These are phyloP conservation scores for Polymixis lichenea DNA, from an alignment of 2,888 invertebrate genomes.

Conservation along the genomic window DNA sequence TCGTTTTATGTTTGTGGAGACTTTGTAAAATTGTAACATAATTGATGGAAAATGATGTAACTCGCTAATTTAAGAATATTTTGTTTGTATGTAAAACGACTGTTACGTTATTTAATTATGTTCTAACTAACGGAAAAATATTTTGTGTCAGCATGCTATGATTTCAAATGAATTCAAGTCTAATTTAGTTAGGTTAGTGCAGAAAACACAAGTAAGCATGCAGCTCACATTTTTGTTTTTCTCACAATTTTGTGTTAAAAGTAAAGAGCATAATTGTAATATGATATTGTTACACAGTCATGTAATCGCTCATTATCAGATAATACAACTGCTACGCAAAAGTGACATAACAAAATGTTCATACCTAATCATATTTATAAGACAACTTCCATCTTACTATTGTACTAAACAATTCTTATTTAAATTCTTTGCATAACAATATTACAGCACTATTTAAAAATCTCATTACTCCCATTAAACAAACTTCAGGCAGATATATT, in stretches of 20 bases:
- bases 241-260: neutral
- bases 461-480: slow-evolving; percentile 16
- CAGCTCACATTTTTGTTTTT: neutral
- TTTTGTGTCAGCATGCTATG: neutral
- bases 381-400: neutral
- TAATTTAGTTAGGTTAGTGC: neutral
- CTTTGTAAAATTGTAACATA: slow-evolving; percentile 7
- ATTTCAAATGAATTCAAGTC: too few relatives aligned
- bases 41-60: slow-evolving; percentile 5
- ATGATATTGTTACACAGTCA: neutral
- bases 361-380: neutral
- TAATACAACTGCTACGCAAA: neutral
- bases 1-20: slow-evolving; percentile 18
- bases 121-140: neutral
- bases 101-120: neutral
- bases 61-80: neutral
- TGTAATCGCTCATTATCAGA: neutral
- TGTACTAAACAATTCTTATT: neutral
- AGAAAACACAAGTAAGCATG: neutral
- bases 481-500: slow-evolving; percentile 34
- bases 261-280: neutral
- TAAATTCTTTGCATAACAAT: neutral
- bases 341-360: neutral
- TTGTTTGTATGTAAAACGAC: neutral
- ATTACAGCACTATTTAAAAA: neutral